Evolutionary conservation across 23 tunicate species (phyloP).

Genomic region (Clavelina lepadiformis): DNA sequence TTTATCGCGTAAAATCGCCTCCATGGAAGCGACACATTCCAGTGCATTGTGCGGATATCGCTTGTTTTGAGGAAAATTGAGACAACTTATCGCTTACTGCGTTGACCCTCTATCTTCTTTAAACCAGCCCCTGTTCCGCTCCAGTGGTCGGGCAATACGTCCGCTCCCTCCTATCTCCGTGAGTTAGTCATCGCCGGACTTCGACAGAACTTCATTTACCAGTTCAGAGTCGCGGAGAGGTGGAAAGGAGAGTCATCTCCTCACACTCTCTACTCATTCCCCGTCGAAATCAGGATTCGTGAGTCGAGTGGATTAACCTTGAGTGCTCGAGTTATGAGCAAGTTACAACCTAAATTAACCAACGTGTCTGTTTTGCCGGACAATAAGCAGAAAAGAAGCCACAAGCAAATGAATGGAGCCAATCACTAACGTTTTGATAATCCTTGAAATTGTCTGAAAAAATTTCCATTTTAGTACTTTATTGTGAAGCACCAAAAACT

Average conservation of each 20-base stretch:
- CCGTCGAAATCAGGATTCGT: conserved; percentile 73
- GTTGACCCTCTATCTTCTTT: too few relatives aligned
- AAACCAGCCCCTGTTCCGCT: too few relatives aligned
- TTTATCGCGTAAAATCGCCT: neutral
- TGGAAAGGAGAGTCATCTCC: conserved; percentile 35
- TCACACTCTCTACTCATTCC: conserved; percentile 56
- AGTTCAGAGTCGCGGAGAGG: conserved; percentile 60
- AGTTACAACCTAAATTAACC: neutral
- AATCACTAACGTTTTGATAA: neutral
- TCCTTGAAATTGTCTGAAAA: too few relatives aligned
- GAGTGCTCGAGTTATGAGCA: neutral
- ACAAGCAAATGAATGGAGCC: neutral
- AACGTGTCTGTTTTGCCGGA: neutral
- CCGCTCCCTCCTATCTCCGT: conserved; percentile 17
- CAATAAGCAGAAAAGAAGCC: neutral
- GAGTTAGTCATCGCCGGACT: conserved; percentile 41
- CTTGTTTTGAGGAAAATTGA: too few relatives aligned
- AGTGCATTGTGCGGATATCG: too few relatives aligned
- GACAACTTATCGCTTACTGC: too few relatives aligned
- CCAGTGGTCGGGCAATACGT: too few relatives aligned
- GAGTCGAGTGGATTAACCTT: conserved; percentile 2
- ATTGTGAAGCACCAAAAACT: too few relatives aligned
- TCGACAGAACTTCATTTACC: conserved; percentile 36
- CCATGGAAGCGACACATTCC: too few relatives aligned
- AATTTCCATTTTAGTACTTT: too few relatives aligned